Evolutionary conservation across 2,888 invertebrate species (phyloP), one percentile per base, ranked within the genome.

Genomic region (Meghimatium bilineatum): DNA sequence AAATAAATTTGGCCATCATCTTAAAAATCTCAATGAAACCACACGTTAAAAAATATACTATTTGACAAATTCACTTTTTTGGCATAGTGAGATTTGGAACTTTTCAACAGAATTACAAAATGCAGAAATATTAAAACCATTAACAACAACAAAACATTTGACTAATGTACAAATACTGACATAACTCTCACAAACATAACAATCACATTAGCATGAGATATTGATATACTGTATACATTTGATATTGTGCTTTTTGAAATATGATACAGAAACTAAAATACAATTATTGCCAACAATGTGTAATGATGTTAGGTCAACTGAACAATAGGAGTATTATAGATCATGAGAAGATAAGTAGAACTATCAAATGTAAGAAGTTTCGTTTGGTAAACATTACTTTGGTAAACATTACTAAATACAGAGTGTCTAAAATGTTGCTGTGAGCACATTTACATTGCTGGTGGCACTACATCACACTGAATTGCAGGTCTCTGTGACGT

Each of bases 211-310:
- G 44, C 44, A 44, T 44, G 44, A 44, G 44, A 44, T 44, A 44
- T 12, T 44, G 44, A 32, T 14, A 32, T 20, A 63, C 2, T 8
- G 29, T 63, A 14, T 32, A 32, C 2, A 29, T 66, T 66, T 66
- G 66, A 66, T 66, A 32, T 66, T 32, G 66, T 20, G 66, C 66
- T 66, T 29, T 32, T 66, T 17, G 1, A 66, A 63, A 20, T 32
- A 12, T 66, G 32, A 8, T 32, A 66, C 12, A 20, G 66, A 32
- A 14, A 66, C 10, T 32, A 66, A 66, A 29, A 66, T 63, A 26
- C 29, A 66, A 66, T 66, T 66, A 66, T 32, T 66, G 66, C 66
- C n/a, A 66, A 66, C 66, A 66, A 32, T 66, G 14, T 32, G 32
- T 66, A 66, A 66, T 66, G 32, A 66, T n/a, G n/a, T n/a, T 12